A percentile compares a stretch with the other conserved stretches of the same genome.
phyloP scores from a whole-genome alignment of 1,140 invertebrate genomes.

The Cherax quadricarinatus region DNA sequence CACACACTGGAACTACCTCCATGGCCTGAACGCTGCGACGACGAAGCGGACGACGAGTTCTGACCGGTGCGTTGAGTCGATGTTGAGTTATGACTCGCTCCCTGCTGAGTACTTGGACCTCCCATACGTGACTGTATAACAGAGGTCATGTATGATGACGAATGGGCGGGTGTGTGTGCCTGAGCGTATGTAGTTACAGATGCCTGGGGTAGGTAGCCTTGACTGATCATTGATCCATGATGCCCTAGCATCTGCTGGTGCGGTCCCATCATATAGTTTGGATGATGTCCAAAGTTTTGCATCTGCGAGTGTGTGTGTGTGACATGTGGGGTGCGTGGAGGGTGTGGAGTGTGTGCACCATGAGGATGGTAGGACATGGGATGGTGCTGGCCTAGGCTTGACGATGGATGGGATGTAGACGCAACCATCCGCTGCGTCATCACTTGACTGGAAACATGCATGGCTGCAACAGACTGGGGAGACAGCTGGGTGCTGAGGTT shows the following conservation, averaged over 20 bases:
- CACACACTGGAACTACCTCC: conserved; percentile 73
- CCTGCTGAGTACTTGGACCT: conserved; percentile 71
- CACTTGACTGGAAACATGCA: conserved; percentile 58
- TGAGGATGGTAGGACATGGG: conserved; percentile 79
- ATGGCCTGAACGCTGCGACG: conserved; percentile 32
- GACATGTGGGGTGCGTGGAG: conserved; percentile 73
- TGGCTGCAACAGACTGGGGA: conserved; percentile 68
- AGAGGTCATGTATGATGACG: conserved; percentile 68
- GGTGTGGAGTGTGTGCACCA: conserved; percentile 76
- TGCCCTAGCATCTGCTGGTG: conserved; percentile 75
- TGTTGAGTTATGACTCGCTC: conserved; percentile 75
- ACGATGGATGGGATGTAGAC: conserved; percentile 72
- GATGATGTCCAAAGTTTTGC: conserved; percentile 75
- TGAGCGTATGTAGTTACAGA: conserved; percentile 79
- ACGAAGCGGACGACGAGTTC: conserved; percentile 74
- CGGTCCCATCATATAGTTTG: conserved; percentile 76
- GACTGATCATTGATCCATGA: conserved; percentile 74
- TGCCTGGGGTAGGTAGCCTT: conserved; percentile 75
- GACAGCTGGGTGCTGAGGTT: conserved; percentile 76
- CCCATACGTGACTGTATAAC: conserved; percentile 65
- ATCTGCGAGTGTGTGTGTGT: conserved; percentile 74
- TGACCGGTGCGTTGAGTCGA: conserved; percentile 51
- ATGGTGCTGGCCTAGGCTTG: conserved; percentile 77
- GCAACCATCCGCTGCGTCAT: conserved; percentile 70
- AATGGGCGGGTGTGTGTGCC: conserved; percentile 77